Evolutionary conservation across 2,888 invertebrate genomes (phyloP).

Genomic region (Gastrophysa polygoni): DNA sequence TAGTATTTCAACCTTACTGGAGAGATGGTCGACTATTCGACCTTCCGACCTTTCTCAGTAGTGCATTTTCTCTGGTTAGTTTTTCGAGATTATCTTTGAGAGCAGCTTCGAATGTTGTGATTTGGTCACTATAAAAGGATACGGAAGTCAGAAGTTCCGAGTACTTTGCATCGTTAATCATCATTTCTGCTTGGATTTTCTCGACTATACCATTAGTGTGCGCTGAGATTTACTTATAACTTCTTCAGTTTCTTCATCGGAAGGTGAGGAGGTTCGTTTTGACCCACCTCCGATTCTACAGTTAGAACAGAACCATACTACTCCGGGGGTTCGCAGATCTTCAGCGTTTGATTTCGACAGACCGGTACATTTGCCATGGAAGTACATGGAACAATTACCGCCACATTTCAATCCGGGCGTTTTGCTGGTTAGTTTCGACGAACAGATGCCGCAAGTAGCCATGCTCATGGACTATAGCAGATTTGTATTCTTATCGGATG

Average conservation of each 20-base stretch:
- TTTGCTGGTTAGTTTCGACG: neutral
- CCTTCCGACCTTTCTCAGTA: neutral
- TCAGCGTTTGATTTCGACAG: neutral
- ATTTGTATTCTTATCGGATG: neutral
- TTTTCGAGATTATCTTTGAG: neutral
- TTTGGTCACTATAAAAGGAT: neutral
- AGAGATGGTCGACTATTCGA: neutral
- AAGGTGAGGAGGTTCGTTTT: neutral
- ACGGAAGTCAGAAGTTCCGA: neutral
- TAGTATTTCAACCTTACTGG: neutral
- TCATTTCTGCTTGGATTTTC: neutral
- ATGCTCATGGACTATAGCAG: neutral
- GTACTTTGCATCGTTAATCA: neutral
- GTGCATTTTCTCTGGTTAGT: neutral
- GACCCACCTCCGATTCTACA: neutral
- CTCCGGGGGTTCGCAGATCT: neutral
- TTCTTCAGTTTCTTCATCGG: neutral
- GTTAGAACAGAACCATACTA: neutral
- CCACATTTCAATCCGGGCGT: neutral
- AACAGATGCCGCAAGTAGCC: neutral
- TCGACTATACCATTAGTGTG: neutral
- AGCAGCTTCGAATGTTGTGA: neutral
- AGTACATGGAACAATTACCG: no score
- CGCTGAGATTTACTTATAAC: conserved; percentile 1
- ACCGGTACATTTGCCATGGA: neutral